Percentiles rank a stretch among this genome's conserved stretches.
Evolutionary conservation across 1,140 invertebrate species (phyloP).

Genomic region (Heliconius himera): DNA sequence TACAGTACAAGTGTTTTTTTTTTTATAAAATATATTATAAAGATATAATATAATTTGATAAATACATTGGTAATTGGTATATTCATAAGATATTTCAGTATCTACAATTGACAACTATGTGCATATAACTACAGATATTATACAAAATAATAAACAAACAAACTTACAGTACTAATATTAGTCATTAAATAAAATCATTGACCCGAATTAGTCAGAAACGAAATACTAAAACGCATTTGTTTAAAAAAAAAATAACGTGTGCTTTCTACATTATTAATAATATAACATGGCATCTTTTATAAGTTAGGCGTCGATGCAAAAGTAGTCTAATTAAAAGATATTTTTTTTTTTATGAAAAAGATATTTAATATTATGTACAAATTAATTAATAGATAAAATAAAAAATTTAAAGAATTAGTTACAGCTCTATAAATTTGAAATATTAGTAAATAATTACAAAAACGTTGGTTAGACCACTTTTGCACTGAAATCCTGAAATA

Average conservation of each 20-base stretch:
- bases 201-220: slow-evolving; percentile 50
- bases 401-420: not conserved
- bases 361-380: not conserved
- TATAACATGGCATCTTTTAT: slow-evolving; percentile 69
- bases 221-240: slow-evolving; percentile 78
- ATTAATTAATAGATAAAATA: not conserved
- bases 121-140: slow-evolving; percentile 36
- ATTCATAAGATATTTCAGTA: slow-evolving; percentile 53
- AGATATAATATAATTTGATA: slow-evolving; percentile 38
- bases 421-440: not conserved
- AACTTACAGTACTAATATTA: slow-evolving; percentile 13
- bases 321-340: not conserved
- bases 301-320: not conserved
- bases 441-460: not conserved
- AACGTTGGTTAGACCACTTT: not conserved
- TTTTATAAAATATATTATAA: not conserved
- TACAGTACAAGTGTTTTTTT: not conserved
- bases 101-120: slow-evolving; percentile 59
- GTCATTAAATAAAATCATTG: slow-evolving; percentile 16
- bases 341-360: no score
- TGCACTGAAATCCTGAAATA: not conserved
- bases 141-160: slow-evolving; percentile 35
- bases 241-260: slow-evolving; percentile 37
- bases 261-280: slow-evolving; percentile 46
- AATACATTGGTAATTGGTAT: slow-evolving; percentile 44